Evolutionary conservation across 53 echinoderm and acorn worm genomes (phyloP).

Genomic region (Luidia sarsii): DNA sequence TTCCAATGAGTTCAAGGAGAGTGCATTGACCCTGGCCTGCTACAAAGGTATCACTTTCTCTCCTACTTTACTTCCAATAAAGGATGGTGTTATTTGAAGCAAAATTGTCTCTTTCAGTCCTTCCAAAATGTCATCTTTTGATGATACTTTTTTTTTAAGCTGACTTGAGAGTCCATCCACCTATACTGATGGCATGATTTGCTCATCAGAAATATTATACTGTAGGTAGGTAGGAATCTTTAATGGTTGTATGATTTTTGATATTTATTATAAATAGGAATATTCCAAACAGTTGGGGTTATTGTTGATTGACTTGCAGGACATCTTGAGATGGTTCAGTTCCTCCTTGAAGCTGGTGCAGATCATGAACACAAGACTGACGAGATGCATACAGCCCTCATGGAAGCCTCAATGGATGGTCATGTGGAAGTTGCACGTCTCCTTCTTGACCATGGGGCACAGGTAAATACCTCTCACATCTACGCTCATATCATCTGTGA

Average conservation of each 20-base stretch:
- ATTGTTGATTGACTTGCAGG: conserved; percentile 45
- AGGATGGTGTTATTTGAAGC: neutral
- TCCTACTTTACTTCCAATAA: neutral
- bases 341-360: conserved; percentile 91
- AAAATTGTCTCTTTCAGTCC: no score
- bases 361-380: conserved; percentile 99
- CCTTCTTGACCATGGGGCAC: conserved; percentile 94
- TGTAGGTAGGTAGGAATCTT: no score
- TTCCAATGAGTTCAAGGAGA: conserved; percentile 98
- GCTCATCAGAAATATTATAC: no score
- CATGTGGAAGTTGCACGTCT: conserved; percentile 96
- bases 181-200: no score
- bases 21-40: conserved; percentile 92
- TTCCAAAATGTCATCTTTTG: no score
- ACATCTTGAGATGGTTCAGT: conserved; percentile 99
- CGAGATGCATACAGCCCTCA: conserved; percentile 99
- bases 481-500: neutral
- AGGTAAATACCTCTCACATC: conserved; percentile 68
- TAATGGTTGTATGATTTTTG: no score
- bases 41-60: conserved; percentile 79
- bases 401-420: conserved; percentile 99
- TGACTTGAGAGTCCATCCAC: no score
- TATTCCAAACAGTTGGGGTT: no score
- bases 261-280: no score
- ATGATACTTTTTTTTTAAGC: no score